phyloP scores from a whole-genome alignment of 2,113 vertebrate genomes.

The Pholis gunnellus region DNA sequence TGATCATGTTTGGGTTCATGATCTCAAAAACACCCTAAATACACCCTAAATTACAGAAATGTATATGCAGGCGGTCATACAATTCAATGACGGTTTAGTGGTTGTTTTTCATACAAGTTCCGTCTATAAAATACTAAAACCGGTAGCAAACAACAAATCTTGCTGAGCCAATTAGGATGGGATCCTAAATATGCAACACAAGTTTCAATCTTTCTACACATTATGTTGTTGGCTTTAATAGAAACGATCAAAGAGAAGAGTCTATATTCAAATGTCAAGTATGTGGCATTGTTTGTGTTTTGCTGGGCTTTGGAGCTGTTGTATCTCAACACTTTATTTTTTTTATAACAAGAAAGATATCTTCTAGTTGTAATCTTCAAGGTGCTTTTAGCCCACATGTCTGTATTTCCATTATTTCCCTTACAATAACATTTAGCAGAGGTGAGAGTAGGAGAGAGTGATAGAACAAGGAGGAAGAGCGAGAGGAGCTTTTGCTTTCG shows the following conservation, averaged over 20 bases:
- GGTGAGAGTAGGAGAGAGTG: neutral
- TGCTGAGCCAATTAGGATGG: neutral
- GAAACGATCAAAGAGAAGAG: neutral
- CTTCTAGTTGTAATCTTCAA: neutral
- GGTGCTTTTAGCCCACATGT: neutral
- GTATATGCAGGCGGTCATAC: neutral
- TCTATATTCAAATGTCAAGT: neutral
- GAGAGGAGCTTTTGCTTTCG: constrained; percentile 3
- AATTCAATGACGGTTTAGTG: neutral
- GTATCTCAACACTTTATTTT: neutral
- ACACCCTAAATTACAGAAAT: neutral
- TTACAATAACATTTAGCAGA: neutral
- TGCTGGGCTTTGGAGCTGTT: neutral
- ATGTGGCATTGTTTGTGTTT: neutral
- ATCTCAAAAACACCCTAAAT: neutral
- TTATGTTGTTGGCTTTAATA: neutral
- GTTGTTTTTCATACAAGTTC: neutral
- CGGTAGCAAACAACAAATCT: neutral
- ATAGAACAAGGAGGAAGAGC: neutral
- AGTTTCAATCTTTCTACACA: neutral
- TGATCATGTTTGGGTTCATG: neutral
- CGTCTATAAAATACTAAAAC: neutral
- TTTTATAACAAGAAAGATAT: neutral
- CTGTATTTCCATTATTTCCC: neutral
- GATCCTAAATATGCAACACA: neutral